Percentiles rank a stretch among this genome's conserved stretches.
Evolutionary conservation across 2,113 vertebrate species (phyloP).

Genomic region (Chloroceryle aenea): DNA sequence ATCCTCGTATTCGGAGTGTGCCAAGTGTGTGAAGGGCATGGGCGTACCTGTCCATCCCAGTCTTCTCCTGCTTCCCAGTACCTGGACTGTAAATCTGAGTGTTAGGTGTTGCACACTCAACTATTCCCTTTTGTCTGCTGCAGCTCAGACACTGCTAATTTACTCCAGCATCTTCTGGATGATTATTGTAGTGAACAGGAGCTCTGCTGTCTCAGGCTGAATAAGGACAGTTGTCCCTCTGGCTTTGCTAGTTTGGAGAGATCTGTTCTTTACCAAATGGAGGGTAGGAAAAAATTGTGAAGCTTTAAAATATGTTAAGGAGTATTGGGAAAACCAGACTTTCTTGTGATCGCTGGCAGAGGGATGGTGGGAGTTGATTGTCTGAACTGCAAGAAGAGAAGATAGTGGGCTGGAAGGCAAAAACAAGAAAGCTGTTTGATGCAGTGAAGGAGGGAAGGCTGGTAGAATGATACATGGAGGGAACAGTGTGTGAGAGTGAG

Average conservation of each 20-base stretch:
- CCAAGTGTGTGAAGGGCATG: background rate
- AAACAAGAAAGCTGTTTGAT: background rate
- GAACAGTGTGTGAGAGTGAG: background rate
- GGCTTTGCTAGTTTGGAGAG: background rate
- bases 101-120: background rate
- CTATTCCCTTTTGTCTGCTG: background rate
- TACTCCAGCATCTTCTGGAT: background rate
- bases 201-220: background rate
- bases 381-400: conserved; percentile 8
- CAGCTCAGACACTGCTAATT: background rate
- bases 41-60: background rate
- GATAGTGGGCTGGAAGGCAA: background rate
- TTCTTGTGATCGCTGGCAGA: background rate
- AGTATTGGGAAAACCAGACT: background rate
- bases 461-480: background rate
- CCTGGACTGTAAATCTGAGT: background rate
- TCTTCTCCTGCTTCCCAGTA: background rate
- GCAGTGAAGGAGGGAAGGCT: background rate
- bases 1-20: background rate
- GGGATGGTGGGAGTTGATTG: conserved; percentile 20
- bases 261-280: background rate
- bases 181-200: background rate
- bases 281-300: background rate
- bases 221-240: background rate
- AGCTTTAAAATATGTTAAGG: background rate